These are phyloP conservation scores for Pagrus major DNA, from an alignment of 2,113 vertebrate species.

Conservation along the genomic window DNA sequence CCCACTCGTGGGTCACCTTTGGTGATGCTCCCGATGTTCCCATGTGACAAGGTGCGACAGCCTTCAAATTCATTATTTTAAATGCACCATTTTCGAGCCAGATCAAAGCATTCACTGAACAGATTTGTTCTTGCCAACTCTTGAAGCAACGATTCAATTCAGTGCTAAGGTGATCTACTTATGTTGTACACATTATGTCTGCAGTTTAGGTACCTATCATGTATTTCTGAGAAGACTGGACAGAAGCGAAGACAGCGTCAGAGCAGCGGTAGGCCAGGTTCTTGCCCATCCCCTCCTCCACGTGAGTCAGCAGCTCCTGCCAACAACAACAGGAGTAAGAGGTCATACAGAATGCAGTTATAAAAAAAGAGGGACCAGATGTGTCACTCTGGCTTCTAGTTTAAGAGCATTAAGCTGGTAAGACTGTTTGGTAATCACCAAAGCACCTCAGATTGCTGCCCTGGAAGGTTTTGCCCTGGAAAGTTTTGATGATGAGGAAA, in stretches of 20 bases:
- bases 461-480: no score
- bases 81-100: no score
- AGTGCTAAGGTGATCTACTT: not conserved
- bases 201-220: constrained; percentile 89
- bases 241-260: constrained; percentile 88
- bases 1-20: no score
- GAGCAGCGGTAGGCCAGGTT: constrained; percentile 96
- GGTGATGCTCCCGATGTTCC: no score
- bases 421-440: no score
- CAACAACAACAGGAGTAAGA: constrained; percentile 27
- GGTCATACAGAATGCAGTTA: not conserved
- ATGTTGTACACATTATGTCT: not conserved
- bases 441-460: not conserved
- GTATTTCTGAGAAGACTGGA: constrained; percentile 91
- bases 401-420: not conserved
- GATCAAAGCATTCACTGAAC: not conserved
- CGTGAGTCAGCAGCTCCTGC: constrained; percentile 92
- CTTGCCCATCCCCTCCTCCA: constrained; percentile 97
- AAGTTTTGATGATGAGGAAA: not conserved
- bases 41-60: no score
- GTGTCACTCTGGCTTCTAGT: not conserved
- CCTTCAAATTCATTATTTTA: no score
- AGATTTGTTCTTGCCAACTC: not conserved
- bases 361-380: not conserved
- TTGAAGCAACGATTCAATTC: not conserved